Evolutionary conservation across 1,140 invertebrate species (phyloP).

Genomic region (Cydia fagiglandana): DNA sequence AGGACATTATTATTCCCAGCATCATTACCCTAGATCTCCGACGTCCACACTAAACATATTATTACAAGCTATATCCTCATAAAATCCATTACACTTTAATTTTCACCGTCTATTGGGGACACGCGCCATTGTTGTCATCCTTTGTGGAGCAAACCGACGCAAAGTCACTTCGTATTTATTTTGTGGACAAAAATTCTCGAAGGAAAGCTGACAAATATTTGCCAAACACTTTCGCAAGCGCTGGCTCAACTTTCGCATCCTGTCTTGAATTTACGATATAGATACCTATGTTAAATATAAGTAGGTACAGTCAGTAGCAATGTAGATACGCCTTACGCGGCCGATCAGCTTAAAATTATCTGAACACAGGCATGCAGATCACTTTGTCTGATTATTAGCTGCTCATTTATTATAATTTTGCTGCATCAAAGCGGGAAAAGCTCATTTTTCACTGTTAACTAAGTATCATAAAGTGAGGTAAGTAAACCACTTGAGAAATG

Average conservation of each 20-base stretch:
- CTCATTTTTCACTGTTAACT: too few species aligned
- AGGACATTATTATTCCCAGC: slow-evolving; percentile 9
- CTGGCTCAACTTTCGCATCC: slow-evolving; percentile 18
- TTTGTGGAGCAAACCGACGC: slow-evolving; percentile 14
- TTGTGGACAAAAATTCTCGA: slow-evolving; percentile 28
- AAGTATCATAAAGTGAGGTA: too few species aligned
- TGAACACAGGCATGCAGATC: background rate
- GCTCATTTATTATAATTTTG: too few species aligned
- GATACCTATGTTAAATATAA: background rate
- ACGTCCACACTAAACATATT: background rate
- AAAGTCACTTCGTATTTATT: slow-evolving; percentile 27
- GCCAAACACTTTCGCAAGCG: slow-evolving; percentile 24
- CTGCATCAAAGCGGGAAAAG: too few species aligned
- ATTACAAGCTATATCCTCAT: slow-evolving; percentile 10
- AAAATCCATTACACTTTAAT: slow-evolving; percentile 12
- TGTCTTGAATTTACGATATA: slow-evolving; percentile 16
- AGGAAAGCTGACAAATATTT: slow-evolving; percentile 30
- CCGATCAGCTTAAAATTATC: background rate
- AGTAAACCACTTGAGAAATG: too few species aligned
- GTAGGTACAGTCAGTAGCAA: background rate
- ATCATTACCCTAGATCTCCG: slow-evolving; percentile 24
- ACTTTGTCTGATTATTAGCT: background rate
- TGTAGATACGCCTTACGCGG: background rate
- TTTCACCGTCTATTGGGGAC: slow-evolving; percentile 8
- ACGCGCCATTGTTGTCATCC: slow-evolving; percentile 21